Base-by-base conservation (phyloP, 2,888 invertebrate genomes). In the Pherbina coryleti region DNA sequence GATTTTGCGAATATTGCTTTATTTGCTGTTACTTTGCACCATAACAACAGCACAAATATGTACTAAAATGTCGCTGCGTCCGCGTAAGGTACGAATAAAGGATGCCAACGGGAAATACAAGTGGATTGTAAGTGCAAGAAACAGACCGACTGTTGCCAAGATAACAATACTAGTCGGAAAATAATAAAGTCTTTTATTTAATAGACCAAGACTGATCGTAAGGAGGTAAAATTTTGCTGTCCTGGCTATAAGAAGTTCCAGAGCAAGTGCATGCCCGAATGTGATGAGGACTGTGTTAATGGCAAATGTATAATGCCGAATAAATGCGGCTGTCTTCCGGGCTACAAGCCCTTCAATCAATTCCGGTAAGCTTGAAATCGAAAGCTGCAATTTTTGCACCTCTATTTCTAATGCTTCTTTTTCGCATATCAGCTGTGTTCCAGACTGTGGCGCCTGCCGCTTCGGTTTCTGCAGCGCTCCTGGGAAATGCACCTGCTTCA, bases 301-400 rank as follows among this genome's bases (percentile, higher is more conserved):
- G 87, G 86, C 3, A 78, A n/a, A 5, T 90, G 89, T 72, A 55
- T 86, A 79, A 57, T 75, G 66, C 90, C 90, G 0, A 83, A 90
- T 76, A 78, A 67, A 2, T 90, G 90, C 25, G 76, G 85, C 60
- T 92, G 92, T 78, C 74, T 81, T 5, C 17, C 70, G 0, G 91
- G 91, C 2, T 91, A 89, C 75, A 81, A 78, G 0, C 82, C 81
- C 51, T 82, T 88, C 0, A 86, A 76, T 76, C 79, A 82, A 34
- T 79, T 69, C 74, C 80, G 83, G 84, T 84, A 77, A 55, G 19
- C 19, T 55, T 19, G 2, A 8, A 4, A 1, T 55, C 7, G 19
- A 22, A 60, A 55, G 8, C 22, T 8, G 5, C 0, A 67, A 25
- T 11, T 25, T 22, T 31, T 28, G 1, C 7, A 11, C 55, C n/a